Base-by-base conservation (phyloP, 2,888 invertebrate species). In the Trichacis sp. region DNA sequence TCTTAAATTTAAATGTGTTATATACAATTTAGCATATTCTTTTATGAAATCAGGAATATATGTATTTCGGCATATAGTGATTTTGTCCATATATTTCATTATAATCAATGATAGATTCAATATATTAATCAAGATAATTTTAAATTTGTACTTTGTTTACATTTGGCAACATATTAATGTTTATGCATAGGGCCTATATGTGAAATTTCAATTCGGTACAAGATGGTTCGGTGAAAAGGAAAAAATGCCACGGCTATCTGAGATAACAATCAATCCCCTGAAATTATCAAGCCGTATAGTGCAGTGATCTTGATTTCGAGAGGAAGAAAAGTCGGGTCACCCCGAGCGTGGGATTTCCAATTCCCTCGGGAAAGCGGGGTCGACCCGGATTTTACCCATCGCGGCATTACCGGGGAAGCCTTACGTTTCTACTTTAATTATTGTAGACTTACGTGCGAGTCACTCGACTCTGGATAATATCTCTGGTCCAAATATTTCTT, bases 381-480 rank as follows among this genome's bases (percentile, higher is more conserved):
- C 58, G 59, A 63, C 60, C 63, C 53, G 63, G 62, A 63, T 62
- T 63, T 67, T 63, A 63, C 59, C 59, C 67, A 60, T 59, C 60
- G 53, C 47, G 51, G 17, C 38, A 36, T 54, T 46, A 38, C n/a
- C 18, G 50, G 43, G 19, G 59, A 63, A 63, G 9, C 56, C 55
- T 57, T 45, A 20, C 38, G 47, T 59, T 60, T 63, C 62, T 53
- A 42, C 47, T 63, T 63, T 63, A 67, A 67, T 67, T 63, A 67
- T 51, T 47, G 51, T 17, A 59, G 58, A 59, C 50, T 56, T 56
- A 54, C 54, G 48, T n/a, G n/a, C n/a, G n/a, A n/a, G n/a, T n/a
- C n/a, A n/a, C n/a, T 45, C 33, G 53, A 59, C 50, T 53, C 64
- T 58, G 49, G 24, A 3, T 24, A 24, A 49, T 19, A 30, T 38